phyloP scores from a whole-genome alignment of 1,140 invertebrate species.

The Trypoxylus dichotomus region DNA sequence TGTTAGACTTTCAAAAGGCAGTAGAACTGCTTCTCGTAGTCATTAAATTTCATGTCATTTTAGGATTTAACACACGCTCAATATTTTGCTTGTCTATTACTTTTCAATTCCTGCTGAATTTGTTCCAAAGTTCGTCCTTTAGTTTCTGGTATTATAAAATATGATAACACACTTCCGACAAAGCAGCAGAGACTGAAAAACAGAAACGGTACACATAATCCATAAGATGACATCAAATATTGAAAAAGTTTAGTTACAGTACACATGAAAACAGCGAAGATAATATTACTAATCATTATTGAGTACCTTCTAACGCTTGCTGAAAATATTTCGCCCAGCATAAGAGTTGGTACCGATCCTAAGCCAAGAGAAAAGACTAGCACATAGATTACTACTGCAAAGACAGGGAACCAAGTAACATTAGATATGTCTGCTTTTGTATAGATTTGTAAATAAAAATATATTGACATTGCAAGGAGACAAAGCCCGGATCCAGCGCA shows the following conservation, averaged over 20 bases:
- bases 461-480: slow-evolving; percentile 56
- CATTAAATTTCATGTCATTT: no score
- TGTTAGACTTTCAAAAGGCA: no score
- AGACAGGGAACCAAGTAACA: slow-evolving; percentile 45
- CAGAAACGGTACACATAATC: slow-evolving; percentile 12
- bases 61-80: no score
- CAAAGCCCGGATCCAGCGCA: slow-evolving; percentile 53
- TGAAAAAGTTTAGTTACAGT: background rate
- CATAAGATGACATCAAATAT: background rate
- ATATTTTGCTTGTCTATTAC: slow-evolving; percentile 1
- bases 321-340: slow-evolving; percentile 50
- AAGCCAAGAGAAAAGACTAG: slow-evolving; percentile 45
- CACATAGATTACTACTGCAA: slow-evolving; percentile 43
- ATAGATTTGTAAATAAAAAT: slow-evolving; percentile 61
- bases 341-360: slow-evolving; percentile 44
- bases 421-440: slow-evolving; percentile 41
- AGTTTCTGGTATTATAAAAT: slow-evolving; percentile 28
- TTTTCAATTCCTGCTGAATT: slow-evolving; percentile 23
- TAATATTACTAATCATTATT: slow-evolving; percentile 30
- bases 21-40: no score
- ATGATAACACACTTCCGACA: background rate
- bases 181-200: background rate
- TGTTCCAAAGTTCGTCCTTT: slow-evolving; percentile 24
- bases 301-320: slow-evolving; percentile 47
- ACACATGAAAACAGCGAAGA: slow-evolving; percentile 2